Conservation (phyloP, 2,888 invertebrate genomes). For the Cataglyphis altisquamis region DNA sequence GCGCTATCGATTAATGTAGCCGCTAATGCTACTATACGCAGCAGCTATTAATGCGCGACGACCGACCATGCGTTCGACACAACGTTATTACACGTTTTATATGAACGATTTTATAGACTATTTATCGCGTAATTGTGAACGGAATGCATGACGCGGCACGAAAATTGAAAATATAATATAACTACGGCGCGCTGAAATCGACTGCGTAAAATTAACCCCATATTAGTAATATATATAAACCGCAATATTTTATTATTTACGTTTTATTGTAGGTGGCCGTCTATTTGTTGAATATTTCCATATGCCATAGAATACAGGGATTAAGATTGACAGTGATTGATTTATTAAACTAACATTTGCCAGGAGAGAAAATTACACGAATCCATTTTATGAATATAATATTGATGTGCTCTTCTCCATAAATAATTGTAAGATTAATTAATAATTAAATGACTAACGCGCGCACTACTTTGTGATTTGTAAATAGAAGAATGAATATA, state of each 20-base stretch:
- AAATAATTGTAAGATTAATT: neutral
- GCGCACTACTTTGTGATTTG: neutral
- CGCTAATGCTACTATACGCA: conserved; percentile 42
- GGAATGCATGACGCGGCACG: neutral
- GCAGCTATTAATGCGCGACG: conserved; percentile 40
- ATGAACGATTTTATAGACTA: conserved; percentile 39
- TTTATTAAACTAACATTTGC: conserved; percentile 23
- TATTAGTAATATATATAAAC: neutral
- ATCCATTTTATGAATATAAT: conserved; percentile 13
- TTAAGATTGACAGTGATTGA: conserved; percentile 7
- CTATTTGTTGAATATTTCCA: conserved; percentile 24
- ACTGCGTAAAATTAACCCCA: conserved; percentile 25
- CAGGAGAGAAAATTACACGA: neutral
- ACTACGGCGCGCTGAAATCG: conserved; percentile 3
- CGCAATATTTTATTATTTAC: neutral
- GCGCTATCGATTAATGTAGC: conserved; percentile 48
- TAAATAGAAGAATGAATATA: neutral
- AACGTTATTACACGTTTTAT: conserved; percentile 42
- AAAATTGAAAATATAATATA: conserved; percentile 5
- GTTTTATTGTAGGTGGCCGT: conserved; percentile 21
- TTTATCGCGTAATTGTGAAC: conserved; percentile 37
- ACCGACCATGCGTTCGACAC: conserved; percentile 14
- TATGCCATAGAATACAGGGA: neutral
- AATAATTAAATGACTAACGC: neutral
- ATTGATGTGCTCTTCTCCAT: neutral